Evolutionary conservation across 2,113 vertebrate genomes (phyloP), one percentile per base, ranked within the genome.

Genomic region (Alosa alosa): DNA sequence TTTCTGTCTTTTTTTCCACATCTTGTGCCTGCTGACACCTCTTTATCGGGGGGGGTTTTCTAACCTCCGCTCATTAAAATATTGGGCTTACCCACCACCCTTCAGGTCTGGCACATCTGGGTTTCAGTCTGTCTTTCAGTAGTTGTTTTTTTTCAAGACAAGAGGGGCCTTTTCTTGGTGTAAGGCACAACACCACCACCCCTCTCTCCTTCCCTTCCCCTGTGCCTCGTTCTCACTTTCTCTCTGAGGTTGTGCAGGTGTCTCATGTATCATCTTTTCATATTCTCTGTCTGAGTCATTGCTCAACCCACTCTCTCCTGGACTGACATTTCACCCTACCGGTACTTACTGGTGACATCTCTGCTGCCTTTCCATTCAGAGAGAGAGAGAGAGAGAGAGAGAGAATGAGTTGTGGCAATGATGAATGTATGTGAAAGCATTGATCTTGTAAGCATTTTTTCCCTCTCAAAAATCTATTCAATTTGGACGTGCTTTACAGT

Each of bases 211-310:
- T 2, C 18, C 18, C 55, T 20, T 57, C 68, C 31, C 31, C 64
- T 15, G 31, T 3, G 31, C 13, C 72, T 78, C 72, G 13, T 78
- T 78, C 72, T 78, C 72, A 78, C 72, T 78, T 17, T 39, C 72
- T 0, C 36, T 78, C 31, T 78, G 72, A 78, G 72, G 72, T 36
- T 6, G 72, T 39, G 31, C 72, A 78, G 72, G 72, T 78, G 72
- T 78, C 31, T 75, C 68, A 6, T 72, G 64, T 72, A 25, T 31
- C 64, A n/a, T 36, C 72, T 78, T 78, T 36, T 78, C 72, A 78
- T 78, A 78, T 78, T 78, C 72, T 78, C 72, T 17, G 10, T 78
- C 31, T 78, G 72, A 78, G 72, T 78, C 72, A 78, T 39, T 36
- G 15, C 72, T 39, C 72, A 78, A 36, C 72, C 25, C 72, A 78